Evolutionary conservation across 2,113 vertebrate species (phyloP), one percentile per base, ranked within the genome.

Genomic region (Alouatta palliata): DNA sequence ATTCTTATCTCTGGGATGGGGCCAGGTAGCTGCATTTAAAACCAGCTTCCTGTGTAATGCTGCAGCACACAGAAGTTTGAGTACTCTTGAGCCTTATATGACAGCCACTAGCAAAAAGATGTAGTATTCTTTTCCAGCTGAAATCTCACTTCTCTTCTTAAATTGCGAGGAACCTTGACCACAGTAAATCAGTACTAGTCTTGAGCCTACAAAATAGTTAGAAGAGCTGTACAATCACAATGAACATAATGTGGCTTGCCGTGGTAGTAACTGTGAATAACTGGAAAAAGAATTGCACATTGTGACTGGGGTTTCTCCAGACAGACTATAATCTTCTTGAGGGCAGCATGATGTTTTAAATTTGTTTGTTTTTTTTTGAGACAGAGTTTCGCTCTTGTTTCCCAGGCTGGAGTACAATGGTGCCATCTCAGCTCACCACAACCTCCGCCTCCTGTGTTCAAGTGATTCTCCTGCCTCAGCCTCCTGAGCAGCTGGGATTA

Each of bases 121-220:
- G 19, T 66, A 43, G 17, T 58, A 35, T 70, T 56, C 71, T 70
- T 96, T 94, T 54, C 68, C 27, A 94, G 35, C 1, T 94, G n/a
- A 90, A 94, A 96, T 91, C 32, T 91, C 61, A 95, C n/a, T 14
- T 91, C 17, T 92, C 87, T 21, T 35, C 7, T 89, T 35, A 20
- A 32, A 95, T 92, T 94, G 52, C 70, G 87, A 83, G 54, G 80
- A 93, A 96, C 87, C 13, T n/a, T 76, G 64, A 93, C 61, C 56
- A 97, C 14, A 94, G 45, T 89, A 79, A 66, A 66, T 61, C 19
- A 95, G 45, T 30, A 70, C 27, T 85, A 70, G 54, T 52, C 56
- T 97, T 66, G 5, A 47, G 58, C 27, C 20, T 87, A 64, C 12
- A 30, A 10, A 17, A 54, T 58, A 19, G 3, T 86, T 52, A 66